phyloP scores from a whole-genome alignment of 2,797 vertebrate genomes.

The Decapterus maruadsi region DNA sequence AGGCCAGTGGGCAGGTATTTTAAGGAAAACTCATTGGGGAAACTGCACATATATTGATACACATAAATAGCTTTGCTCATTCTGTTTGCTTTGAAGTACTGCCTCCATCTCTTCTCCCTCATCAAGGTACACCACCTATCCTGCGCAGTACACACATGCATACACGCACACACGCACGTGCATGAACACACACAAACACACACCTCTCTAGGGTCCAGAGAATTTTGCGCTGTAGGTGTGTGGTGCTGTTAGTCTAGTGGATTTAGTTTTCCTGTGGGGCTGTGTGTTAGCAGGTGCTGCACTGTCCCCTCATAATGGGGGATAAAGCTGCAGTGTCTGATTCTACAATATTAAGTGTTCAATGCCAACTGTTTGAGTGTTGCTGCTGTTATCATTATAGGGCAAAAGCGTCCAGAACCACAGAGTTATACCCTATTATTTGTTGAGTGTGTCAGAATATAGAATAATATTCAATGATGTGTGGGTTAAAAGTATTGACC shows the following conservation, averaged over 20 bases:
- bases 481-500: neutral
- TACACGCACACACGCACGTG: neutral
- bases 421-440: slow-evolving; percentile 2
- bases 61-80: slow-evolving; percentile 56
- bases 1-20: slow-evolving; percentile 51
- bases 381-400: slow-evolving; percentile 24
- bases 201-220: slow-evolving; percentile 48
- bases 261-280: slow-evolving; percentile 72
- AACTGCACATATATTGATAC: slow-evolving; percentile 59
- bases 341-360: slow-evolving; percentile 50
- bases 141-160: slow-evolving; percentile 27
- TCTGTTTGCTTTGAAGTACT: slow-evolving; percentile 68
- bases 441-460: neutral
- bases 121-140: slow-evolving; percentile 54
- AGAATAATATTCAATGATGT: neutral
- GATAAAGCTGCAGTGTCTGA: slow-evolving; percentile 61
- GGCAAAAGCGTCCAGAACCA: slow-evolving; percentile 1
- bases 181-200: slow-evolving; percentile 7
- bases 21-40: slow-evolving; percentile 55
- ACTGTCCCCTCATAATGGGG: slow-evolving; percentile 71
- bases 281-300: slow-evolving; percentile 72
- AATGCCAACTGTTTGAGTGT: slow-evolving; percentile 39
- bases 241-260: slow-evolving; percentile 62
- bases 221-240: slow-evolving; percentile 58
- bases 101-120: slow-evolving; percentile 49